phyloP scores from a whole-genome alignment of 2,888 invertebrate species.

The Chouioia cunea region DNA sequence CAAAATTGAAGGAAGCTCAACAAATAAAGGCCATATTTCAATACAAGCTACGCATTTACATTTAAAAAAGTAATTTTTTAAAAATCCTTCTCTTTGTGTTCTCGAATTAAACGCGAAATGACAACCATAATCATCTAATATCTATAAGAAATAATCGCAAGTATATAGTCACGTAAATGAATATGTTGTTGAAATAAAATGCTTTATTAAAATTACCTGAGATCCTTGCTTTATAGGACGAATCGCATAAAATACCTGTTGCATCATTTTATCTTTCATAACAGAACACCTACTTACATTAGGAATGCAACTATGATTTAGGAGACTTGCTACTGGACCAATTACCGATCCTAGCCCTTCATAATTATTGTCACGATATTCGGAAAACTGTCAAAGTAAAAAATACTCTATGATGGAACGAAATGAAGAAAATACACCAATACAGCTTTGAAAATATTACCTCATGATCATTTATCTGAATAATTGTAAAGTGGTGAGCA shows the following conservation, averaged over 20 bases:
- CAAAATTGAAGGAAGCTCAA: constrained; percentile 63
- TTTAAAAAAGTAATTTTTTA: constrained; percentile 82
- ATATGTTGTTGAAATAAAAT: not conserved
- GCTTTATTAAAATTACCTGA: constrained; percentile 66
- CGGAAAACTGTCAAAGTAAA: constrained; percentile 40
- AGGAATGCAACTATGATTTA: constrained; percentile 91
- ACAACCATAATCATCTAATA: constrained; percentile 86
- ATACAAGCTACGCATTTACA: constrained; percentile 84
- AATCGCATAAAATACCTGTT: constrained; percentile 72
- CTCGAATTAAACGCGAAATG: constrained; percentile 79
- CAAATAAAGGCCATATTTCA: constrained; percentile 77
- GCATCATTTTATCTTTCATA: constrained; percentile 54
- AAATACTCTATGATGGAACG: not conserved
- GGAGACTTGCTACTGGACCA: constrained; percentile 81
- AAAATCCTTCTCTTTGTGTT: constrained; percentile 71
- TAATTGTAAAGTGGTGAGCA: constrained; percentile 82
- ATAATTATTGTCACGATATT: constrained; percentile 54
- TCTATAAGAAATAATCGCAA: constrained; percentile 56
- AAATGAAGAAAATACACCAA: constrained; percentile 7
- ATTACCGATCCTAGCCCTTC: constrained; percentile 77
- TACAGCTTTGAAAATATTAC: constrained; percentile 48
- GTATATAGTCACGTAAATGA: not conserved
- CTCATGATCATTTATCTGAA: constrained; percentile 85
- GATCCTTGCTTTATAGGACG: constrained; percentile 79
- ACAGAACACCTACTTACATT: constrained; percentile 79